Conservation (phyloP, 2,888 invertebrate species). For the Ochropacha duplaris region DNA sequence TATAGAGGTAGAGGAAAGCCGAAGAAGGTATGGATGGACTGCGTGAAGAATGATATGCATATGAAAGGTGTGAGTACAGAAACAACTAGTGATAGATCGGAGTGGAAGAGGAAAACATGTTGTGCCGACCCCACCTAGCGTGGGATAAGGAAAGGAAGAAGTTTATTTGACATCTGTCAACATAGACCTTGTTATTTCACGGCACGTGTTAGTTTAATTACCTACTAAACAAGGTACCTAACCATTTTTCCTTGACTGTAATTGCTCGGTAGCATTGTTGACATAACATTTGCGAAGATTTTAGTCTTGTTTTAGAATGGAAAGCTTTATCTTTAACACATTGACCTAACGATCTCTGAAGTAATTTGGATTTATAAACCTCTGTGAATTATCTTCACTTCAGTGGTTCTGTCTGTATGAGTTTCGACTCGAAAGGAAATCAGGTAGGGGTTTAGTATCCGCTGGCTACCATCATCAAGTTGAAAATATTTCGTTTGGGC, state of each 20-base stretch:
- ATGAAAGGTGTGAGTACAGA: no score
- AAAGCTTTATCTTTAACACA: not conserved
- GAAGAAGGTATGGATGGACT: no score
- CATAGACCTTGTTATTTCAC: not conserved
- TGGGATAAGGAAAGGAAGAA: no score
- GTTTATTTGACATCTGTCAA: not conserved
- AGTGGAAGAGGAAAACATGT: no score
- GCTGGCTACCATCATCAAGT: no score
- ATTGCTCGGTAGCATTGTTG: not conserved
- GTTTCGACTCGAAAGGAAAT: no score
- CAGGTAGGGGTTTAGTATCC: no score
- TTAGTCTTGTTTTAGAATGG: not conserved
- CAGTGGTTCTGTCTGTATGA: not conserved
- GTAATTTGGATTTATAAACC: not conserved
- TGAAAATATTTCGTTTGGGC: no score
- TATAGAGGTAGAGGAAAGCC: no score
- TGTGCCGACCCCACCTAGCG: no score
- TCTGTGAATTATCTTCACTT: not conserved
- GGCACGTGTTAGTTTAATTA: not conserved
- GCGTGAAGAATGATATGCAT: no score
- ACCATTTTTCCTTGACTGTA: not conserved
- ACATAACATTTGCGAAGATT: not conserved
- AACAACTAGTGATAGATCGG: no score
- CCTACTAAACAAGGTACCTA: not conserved
- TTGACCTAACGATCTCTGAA: not conserved